phyloP scores from a whole-genome alignment of 2,113 vertebrate genomes.

The Otolemur garnettii region DNA sequence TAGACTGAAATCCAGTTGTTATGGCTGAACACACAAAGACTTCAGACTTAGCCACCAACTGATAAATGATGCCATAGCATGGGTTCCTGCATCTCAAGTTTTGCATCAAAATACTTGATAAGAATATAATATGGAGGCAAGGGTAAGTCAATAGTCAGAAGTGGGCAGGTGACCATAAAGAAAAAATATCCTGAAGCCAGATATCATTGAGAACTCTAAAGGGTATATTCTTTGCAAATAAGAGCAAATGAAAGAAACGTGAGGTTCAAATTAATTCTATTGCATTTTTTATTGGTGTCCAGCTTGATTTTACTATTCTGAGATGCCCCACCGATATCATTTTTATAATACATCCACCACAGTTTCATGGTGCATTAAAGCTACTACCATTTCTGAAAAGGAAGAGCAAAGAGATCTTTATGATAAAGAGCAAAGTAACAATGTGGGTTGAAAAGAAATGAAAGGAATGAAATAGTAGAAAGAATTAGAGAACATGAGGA shows the following conservation, averaged over 20 bases:
- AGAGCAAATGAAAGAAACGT: neutral
- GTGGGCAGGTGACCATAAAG: neutral
- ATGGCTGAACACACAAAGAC: neutral
- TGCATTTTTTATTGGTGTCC: neutral
- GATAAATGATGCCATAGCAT: neutral
- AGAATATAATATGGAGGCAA: neutral
- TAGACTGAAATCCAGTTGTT: neutral
- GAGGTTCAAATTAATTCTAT: neutral
- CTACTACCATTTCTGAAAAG: neutral
- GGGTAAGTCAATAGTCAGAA: neutral
- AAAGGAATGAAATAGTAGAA: neutral
- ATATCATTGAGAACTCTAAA: neutral
- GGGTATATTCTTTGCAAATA: neutral
- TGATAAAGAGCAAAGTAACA: neutral
- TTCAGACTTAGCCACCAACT: neutral
- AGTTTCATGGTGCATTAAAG: slow-evolving; percentile 24
- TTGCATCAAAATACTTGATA: neutral
- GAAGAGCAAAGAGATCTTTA: neutral
- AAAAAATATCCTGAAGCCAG: slow-evolving; percentile 10
- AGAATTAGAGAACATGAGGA: neutral
- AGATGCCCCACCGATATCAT: neutral
- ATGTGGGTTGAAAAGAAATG: neutral
- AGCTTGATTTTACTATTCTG: slow-evolving; percentile 18
- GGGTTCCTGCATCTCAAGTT: neutral
- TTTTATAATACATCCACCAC: neutral